Evolutionary conservation across 1,140 invertebrate species (phyloP), one percentile per base, ranked within the genome.

Genomic region (Muscidifurax raptorellus): DNA sequence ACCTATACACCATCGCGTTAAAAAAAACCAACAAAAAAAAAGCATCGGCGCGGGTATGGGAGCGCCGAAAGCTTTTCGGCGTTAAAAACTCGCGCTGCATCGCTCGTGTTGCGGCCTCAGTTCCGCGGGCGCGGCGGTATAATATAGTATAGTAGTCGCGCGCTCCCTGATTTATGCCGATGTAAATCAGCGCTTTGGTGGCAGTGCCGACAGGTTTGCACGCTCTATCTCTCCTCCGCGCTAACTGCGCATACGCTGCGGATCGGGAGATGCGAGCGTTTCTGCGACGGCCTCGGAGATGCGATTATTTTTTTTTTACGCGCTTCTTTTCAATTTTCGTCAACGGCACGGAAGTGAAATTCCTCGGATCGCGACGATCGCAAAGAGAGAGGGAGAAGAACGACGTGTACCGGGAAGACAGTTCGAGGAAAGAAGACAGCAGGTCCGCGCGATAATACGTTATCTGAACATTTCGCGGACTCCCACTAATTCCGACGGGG

Each of bases 101-200:
- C 32, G 10, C 30, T 36, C 13, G 13, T 32, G 71, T 40, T 18
- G 71, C 52, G 52, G 67, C 9, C 67, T 69, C 30, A 30, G 67
- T 69, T 69, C 28, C 44, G 74, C 74, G n/a, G 40, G 74, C 36
- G 71, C 28, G 30, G 32, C 32, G 30, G 18, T 32, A 40, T 12
- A 15, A 18, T n/a, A n/a, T n/a, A n/a, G n/a, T n/a, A n/a, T 75
- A 72, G 67, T 79, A 82, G 79, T 85, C 80, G 74, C 77, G 32
- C 77, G 52, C 82, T 77, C 66, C 13, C 69, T 87, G 87, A 87
- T 87, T 87, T 87, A 87, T 83, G 82, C 82, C 66, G 82, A 85
- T 82, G 83, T 87, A 87, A 87, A 87, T 87, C 87, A 87, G 80
- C 44, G 72, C 85, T 87, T 87, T 86, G 85, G 85, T 79, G 79